phyloP scores from a whole-genome alignment of 2,113 vertebrate species.

The Lepidiolamprologus cunningtoni region DNA sequence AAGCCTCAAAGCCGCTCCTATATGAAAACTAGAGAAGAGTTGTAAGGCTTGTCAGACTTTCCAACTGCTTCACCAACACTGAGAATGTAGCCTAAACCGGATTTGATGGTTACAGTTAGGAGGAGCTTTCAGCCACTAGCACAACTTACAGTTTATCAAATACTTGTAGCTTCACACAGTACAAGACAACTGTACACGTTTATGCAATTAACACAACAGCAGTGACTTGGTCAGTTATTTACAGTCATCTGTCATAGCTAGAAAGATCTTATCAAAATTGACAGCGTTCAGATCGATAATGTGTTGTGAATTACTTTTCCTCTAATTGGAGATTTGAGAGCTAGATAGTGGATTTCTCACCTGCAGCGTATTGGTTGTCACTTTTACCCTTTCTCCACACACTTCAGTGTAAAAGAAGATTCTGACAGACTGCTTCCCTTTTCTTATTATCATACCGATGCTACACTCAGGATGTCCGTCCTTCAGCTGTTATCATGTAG shows the following conservation, averaged over 20 bases:
- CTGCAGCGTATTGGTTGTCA: not conserved
- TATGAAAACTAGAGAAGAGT: not conserved
- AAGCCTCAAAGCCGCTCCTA: not conserved
- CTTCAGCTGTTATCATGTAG: not conserved
- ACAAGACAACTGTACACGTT: fast-evolving
- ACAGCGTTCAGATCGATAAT: not conserved
- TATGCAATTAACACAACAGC: not conserved
- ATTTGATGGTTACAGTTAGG: not conserved
- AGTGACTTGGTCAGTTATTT: not conserved
- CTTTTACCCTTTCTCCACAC: not conserved
- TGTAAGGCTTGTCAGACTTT: not conserved
- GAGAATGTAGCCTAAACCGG: not conserved
- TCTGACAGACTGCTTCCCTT: not conserved
- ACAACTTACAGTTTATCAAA: fast-evolving
- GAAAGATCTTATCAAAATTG: fast-evolving
- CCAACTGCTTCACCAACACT: not conserved
- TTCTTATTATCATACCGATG: not conserved
- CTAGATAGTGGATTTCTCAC: fast-evolving
- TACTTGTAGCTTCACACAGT: not conserved
- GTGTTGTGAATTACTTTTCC: not conserved
- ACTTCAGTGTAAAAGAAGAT: not conserved
- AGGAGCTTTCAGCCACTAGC: not conserved
- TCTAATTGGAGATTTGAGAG: not conserved
- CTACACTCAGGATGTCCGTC: fast-evolving
- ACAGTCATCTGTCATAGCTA: not conserved